phyloP scores from a whole-genome alignment of 2,888 invertebrate genomes.

The Adineta ricciae region DNA sequence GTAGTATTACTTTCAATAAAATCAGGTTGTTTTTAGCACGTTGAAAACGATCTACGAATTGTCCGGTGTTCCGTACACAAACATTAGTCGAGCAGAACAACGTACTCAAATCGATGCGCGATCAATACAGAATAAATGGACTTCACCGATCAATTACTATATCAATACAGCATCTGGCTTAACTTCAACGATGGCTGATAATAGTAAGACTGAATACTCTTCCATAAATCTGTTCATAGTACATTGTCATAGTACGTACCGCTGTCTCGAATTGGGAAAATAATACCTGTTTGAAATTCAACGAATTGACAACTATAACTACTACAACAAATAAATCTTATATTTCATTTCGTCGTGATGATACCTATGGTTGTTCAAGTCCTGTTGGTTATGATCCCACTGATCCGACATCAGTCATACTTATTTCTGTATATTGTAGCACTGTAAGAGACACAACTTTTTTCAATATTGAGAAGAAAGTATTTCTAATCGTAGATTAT shows the following conservation, averaged over 20 bases:
- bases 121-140: not conserved
- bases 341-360: not conserved
- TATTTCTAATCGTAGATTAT: not conserved
- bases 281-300: not conserved
- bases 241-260: not conserved
- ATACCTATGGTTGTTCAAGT: not conserved
- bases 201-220: too few relatives aligned
- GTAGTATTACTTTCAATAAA: not conserved
- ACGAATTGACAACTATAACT: not conserved
- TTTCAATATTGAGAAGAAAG: not conserved
- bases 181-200: not conserved
- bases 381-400: not conserved
- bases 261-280: not conserved
- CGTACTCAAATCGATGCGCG: conserved; percentile 12
- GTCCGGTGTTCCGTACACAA: not conserved
- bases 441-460: not conserved
- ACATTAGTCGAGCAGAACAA: not conserved
- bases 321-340: not conserved
- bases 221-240: too few relatives aligned
- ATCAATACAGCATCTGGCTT: not conserved
- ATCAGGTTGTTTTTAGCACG: not conserved
- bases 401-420: conserved; percentile 7
- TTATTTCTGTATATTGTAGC: not conserved
- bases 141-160: not conserved
- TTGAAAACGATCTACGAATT: not conserved